Base-by-base conservation (phyloP, 1,140 invertebrate genomes). In the Branchinecta lindahli region DNA sequence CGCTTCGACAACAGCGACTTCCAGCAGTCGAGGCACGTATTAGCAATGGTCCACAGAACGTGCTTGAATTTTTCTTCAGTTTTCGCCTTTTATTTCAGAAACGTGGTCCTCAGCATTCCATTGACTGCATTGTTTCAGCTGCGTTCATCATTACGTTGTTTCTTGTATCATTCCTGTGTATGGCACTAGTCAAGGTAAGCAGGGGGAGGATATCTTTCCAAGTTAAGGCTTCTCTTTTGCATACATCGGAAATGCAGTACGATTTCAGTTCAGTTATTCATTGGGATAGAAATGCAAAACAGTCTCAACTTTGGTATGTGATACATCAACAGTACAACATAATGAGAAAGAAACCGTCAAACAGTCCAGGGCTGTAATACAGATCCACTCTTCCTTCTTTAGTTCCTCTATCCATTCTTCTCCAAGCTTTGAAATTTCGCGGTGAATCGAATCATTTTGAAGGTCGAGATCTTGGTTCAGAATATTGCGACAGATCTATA, bases 71-170 rank as follows among this genome's bases (percentile, higher is more conserved):
- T 70, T 75, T 71, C 73, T 72, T 77, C 71, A 70, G 72, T 73
- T 71, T 72, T n/a, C n/a, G n/a, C n/a, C 45, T 74, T 72, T 83
- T 80, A 44, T 78, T 78, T 21, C 77, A 92, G 90, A 90, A 92
- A 81, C 86, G 92, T 73, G 94, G 94, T 0, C 94, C 94, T 0
- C 93, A 96, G 80, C 83, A 93, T 73, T 96, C 94, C 3, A 92
- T 97, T 10, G 92, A 98, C 79, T 88, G 94, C 7, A 96, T 97
- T 73, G 92, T 97, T 7, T 96, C 93, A 0, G 87, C 92, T 7
- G 87, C 91, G 12, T 97, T 97, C 78, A 86, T 96, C 73, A 84
- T 94, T 18, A 90, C 89, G 1, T 81, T 96, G 7, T 83, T 91
- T 46, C 80, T 96, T 47, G 82, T 96, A 45, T 91, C 90, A 8